Conservation (phyloP, 2,113 vertebrate genomes). For the Elanus axillaris region DNA sequence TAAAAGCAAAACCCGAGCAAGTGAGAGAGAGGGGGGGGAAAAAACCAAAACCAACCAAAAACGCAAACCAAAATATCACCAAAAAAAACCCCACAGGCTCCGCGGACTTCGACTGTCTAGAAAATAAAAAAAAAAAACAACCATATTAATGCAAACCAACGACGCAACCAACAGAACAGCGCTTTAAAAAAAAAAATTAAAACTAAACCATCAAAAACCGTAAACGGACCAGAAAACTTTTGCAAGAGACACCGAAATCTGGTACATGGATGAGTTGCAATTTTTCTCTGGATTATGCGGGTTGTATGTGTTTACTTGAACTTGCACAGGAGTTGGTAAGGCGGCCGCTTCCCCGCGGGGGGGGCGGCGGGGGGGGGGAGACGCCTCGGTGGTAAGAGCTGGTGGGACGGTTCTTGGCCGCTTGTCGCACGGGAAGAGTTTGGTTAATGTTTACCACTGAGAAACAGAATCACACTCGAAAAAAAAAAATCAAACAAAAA, state of each 20-base stretch:
- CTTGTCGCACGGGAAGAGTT: constrained; percentile 47
- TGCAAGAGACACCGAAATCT: constrained; percentile 71
- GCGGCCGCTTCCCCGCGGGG: constrained; percentile 63
- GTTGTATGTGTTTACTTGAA: constrained; percentile 85
- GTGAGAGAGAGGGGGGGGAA: background rate
- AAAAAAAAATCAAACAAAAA: no score
- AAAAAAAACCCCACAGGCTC: background rate
- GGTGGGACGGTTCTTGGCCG: constrained; percentile 46
- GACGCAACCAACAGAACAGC: background rate
- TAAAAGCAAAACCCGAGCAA: constrained; percentile 17
- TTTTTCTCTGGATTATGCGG: constrained; percentile 87
- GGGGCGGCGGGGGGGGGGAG: background rate
- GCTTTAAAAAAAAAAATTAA: background rate
- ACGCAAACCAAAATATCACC: background rate
- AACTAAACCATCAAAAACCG: background rate
- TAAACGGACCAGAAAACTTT: constrained; percentile 65
- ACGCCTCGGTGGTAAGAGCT: constrained; percentile 28
- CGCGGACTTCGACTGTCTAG: background rate
- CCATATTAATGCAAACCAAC: background rate
- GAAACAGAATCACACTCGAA: constrained; percentile 22
- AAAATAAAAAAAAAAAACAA: no score
- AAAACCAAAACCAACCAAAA: background rate
- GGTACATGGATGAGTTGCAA: constrained; percentile 87
- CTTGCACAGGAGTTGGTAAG: constrained; percentile 78
- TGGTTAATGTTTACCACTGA: constrained; percentile 61